A percentile compares a stretch with the other conserved stretches of the same genome.
These are phyloP conservation scores for Cotesia chilonis DNA, from an alignment of 1,140 invertebrate species.

Conservation along the genomic window DNA sequence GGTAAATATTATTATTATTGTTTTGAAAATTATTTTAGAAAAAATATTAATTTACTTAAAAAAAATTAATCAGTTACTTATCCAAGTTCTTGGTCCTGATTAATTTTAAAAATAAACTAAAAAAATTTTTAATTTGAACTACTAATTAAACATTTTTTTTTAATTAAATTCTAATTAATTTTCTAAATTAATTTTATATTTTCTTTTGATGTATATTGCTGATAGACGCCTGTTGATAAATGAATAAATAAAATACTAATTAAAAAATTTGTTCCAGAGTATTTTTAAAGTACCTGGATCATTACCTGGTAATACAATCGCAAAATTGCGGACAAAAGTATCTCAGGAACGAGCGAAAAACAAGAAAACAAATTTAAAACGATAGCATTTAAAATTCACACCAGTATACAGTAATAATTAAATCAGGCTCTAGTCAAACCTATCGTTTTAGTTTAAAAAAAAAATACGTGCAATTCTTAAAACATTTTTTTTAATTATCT, in stretches of 20 bases:
- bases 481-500: conserved; percentile 27
- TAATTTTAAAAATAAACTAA: too few relatives aligned
- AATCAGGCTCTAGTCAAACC: conserved; percentile 53
- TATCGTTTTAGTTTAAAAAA: not conserved
- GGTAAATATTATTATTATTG: conserved; percentile 63
- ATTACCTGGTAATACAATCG: conserved; percentile 72
- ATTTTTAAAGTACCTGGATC: conserved; percentile 83
- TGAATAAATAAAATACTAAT: not conserved
- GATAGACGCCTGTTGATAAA: too few relatives aligned
- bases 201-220: too few relatives aligned
- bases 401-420: conserved; percentile 16
- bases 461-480: conserved; percentile 43
- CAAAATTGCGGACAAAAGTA: conserved; percentile 70
- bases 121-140: too few relatives aligned
- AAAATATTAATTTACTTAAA: conserved; percentile 30
- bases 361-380: conserved; percentile 51
- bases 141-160: too few relatives aligned
- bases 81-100: too few relatives aligned
- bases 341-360: conserved; percentile 66
- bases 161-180: too few relatives aligned
- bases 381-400: conserved; percentile 50
- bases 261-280: conserved; percentile 68
- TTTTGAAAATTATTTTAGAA: conserved; percentile 28
- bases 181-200: too few relatives aligned
- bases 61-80: too few relatives aligned